phyloP scores from a whole-genome alignment of 1,140 invertebrate genomes.

The Trachymyrmex cornetzi region DNA sequence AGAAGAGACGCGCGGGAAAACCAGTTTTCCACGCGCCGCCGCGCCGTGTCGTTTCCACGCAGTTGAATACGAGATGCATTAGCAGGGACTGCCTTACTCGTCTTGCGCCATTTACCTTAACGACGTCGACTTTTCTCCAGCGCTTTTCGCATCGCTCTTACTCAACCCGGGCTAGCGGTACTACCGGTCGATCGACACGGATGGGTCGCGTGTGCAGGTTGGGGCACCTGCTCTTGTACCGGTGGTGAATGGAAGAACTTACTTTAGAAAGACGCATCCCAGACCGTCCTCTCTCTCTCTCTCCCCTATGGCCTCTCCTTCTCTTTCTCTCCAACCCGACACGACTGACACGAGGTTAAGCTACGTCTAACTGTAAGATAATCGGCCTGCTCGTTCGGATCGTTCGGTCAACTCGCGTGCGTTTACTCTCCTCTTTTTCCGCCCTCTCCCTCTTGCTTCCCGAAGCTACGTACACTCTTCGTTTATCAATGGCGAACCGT shows the following conservation, averaged over 20 bases:
- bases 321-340: constrained; percentile 38
- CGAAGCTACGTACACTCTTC: background rate
- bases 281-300: constrained; percentile 46
- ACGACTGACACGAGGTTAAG: constrained; percentile 67
- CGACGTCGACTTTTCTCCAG: constrained; percentile 66
- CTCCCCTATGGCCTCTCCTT: constrained; percentile 7
- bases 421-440: constrained; percentile 57
- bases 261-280: constrained; percentile 73
- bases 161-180: constrained; percentile 77
- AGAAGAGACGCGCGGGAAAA: background rate
- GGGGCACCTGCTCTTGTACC: constrained; percentile 74
- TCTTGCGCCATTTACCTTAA: constrained; percentile 48
- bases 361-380: constrained; percentile 80
- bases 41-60: constrained; percentile 28
- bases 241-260: constrained; percentile 71
- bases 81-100: constrained; percentile 12
- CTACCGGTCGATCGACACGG: constrained; percentile 73
- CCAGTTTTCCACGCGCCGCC: constrained; percentile 48
- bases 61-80: constrained; percentile 28
- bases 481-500: constrained; percentile 48
- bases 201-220: constrained; percentile 70
- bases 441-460: background rate
- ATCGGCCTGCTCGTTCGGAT: constrained; percentile 74
- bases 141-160: constrained; percentile 66
- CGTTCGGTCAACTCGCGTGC: constrained; percentile 59